Base-by-base conservation (phyloP, 1,140 invertebrate genomes). In the Bemisia tabaci region DNA sequence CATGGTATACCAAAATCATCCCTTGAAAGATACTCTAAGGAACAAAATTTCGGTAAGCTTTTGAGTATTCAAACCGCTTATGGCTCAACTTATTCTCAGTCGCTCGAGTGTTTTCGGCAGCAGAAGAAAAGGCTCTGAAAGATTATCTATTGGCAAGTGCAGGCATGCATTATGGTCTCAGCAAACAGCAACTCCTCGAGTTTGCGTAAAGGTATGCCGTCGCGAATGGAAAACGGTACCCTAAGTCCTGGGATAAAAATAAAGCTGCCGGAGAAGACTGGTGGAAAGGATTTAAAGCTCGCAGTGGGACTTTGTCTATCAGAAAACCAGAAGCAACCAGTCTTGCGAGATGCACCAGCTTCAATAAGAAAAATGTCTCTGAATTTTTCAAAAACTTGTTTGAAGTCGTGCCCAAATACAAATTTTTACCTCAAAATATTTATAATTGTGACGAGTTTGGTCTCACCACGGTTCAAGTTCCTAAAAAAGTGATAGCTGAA, bases 381-480 rank as follows among this genome's bases (percentile, higher is more conserved):
- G 71, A 65, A 71, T 75, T 70, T 69, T 77, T 61, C 72, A 72
- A 64, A 71, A 74, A 65, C 67, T 75, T 26, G 71, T 72, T 60
- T 23, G 22, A 60, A 75, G 48, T 70, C 67, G 23, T 69, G 66
- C 67, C 70, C 67, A 65, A 69, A 73, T 12, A 75, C 69, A 73
- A 77, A 73, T 63, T 69, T 67, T 66, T 75, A 75, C 25, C 72
- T 72, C 25, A 70, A 65, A 64, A 71, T 76, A 76, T 79, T 58
- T 80, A 73, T 61, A 79, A 80, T 68, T 24, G 76, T 2, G 76
- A 79, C 68, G 76, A 81, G 68, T 80, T 75, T 11, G 76, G 75
- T 1, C 68, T 76, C 24, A 80, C 77, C 0, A 80, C 79, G 21
- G 79, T 81, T 2, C 76, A 76, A 69, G 74, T 72, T 64, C 74